Evolutionary conservation across 30 jellyfish, hydroid and myxozoan genomes (phyloP).

Genomic region (Hydractinia symbiolongicarpus): DNA sequence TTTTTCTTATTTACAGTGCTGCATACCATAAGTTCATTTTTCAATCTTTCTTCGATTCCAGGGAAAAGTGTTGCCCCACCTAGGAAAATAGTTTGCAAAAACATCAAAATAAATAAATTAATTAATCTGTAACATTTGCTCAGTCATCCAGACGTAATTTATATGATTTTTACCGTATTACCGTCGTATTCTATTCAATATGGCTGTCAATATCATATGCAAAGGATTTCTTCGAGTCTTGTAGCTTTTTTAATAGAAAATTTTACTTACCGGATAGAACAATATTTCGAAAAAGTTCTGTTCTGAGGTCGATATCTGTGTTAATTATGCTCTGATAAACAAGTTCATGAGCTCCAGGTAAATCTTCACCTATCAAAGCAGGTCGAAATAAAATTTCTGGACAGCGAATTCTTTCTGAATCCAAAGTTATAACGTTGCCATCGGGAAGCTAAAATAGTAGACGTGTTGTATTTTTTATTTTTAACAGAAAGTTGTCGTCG

Average conservation of each 20-base stretch:
- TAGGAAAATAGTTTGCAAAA: neutral
- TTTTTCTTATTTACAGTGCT: conserved; percentile 12
- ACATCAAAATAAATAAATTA: too few species aligned
- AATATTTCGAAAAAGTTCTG: conserved; percentile 50
- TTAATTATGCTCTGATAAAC: conserved; percentile 53
- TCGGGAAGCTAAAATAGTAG: conserved; percentile 75
- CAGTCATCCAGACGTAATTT: too few species aligned
- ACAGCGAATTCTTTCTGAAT: conserved; percentile 65
- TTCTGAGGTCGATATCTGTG: conserved; percentile 70
- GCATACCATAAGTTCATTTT: conserved; percentile 41
- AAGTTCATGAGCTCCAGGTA: conserved; percentile 73
- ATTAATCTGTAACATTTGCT: too few species aligned
- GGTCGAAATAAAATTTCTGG: conserved; percentile 95
- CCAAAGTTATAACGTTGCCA: conserved; percentile 60
- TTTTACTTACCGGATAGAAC: conserved; percentile 71
- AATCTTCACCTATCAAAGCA: conserved; percentile 64
- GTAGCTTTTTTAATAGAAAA: neutral
- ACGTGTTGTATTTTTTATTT: too few species aligned
- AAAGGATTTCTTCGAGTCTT: neutral
- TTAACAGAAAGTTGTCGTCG: too few species aligned
- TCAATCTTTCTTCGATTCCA: conserved; percentile 58
- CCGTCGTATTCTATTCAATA: neutral
- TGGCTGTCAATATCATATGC: neutral
- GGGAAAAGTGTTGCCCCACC: conserved; percentile 89
- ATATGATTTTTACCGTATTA: too few species aligned